phyloP scores from a whole-genome alignment of 2,888 invertebrate species.

The Syritta pipiens region DNA sequence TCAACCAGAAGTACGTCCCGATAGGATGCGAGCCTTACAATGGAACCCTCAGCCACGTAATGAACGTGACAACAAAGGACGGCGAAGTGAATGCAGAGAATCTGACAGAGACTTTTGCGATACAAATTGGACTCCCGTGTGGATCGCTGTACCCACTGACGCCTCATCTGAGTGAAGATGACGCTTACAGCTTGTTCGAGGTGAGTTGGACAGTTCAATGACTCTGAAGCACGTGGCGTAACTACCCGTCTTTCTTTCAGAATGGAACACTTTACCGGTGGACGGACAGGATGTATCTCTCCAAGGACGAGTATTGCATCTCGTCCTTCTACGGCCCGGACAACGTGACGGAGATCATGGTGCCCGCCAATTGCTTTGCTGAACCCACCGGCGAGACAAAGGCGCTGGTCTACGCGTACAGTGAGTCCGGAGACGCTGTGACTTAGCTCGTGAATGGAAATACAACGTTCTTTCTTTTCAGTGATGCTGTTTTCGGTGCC shows the following conservation, averaged over 20 bases:
- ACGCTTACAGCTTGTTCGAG: slow-evolving; percentile 72
- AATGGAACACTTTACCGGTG: slow-evolving; percentile 74
- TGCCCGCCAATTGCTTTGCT: slow-evolving; percentile 75
- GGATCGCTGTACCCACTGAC: slow-evolving; percentile 71
- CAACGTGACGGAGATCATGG: slow-evolving; percentile 71
- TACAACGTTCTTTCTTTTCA: too few species aligned
- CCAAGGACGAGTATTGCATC: slow-evolving; percentile 75
- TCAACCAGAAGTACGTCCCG: slow-evolving; percentile 70
- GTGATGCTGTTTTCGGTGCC: slow-evolving; percentile 87
- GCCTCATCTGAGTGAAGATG: slow-evolving; percentile 70
- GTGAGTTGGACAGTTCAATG: slow-evolving; percentile 55
- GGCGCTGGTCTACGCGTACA: slow-evolving; percentile 75
- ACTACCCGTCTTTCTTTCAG: slow-evolving; percentile 47
- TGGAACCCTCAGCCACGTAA: slow-evolving; percentile 10
- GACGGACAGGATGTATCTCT: slow-evolving; percentile 72
- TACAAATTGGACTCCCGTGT: slow-evolving; percentile 73
- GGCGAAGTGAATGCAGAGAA: slow-evolving; percentile 69
- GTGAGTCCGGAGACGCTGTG: slow-evolving; percentile 69
- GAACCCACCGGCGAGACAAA: slow-evolving; percentile 61
- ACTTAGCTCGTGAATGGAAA: too few species aligned
- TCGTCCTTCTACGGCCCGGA: slow-evolving; percentile 71
- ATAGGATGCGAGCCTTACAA: slow-evolving; percentile 17
- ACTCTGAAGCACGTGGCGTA: background rate
- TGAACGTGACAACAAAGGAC: slow-evolving; percentile 73
- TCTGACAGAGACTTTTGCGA: slow-evolving; percentile 71